These are phyloP conservation scores for Eumerus sabulonum DNA, from an alignment of 2,888 invertebrate genomes.

Conservation along the genomic window DNA sequence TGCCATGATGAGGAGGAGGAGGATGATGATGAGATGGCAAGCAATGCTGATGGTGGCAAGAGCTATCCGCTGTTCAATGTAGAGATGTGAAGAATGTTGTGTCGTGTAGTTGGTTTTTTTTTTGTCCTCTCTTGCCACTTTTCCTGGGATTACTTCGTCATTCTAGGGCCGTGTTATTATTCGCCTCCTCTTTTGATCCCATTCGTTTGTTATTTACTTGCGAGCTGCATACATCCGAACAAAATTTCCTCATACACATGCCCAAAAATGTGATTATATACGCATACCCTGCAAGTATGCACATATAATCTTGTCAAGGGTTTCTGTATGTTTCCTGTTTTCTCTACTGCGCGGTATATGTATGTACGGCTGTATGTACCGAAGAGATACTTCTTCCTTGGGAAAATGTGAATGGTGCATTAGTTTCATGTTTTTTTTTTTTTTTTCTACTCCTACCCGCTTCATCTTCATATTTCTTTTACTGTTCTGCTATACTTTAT, in stretches of 20 bases:
- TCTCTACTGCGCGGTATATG: slow-evolving; percentile 51
- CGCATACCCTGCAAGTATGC: slow-evolving; percentile 28
- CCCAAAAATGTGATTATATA: slow-evolving; percentile 3
- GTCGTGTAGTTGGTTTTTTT: slow-evolving; percentile 42
- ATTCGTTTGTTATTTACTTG: slow-evolving; percentile 26
- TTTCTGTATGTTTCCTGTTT: slow-evolving; percentile 64
- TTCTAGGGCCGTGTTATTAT: slow-evolving; percentile 16
- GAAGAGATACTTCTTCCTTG: slow-evolving; percentile 61
- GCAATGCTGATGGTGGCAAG: slow-evolving; percentile 40
- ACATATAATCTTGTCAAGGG: slow-evolving; percentile 66
- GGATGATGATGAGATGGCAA: slow-evolving; percentile 38
- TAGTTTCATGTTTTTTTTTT: slow-evolving; percentile 53
- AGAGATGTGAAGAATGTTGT: slow-evolving; percentile 53
- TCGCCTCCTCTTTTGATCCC: slow-evolving; percentile 34
- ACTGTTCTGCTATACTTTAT: slow-evolving; percentile 26
- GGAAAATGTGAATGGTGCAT: slow-evolving; percentile 69
- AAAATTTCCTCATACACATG: slow-evolving; percentile 7
- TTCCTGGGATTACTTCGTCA: slow-evolving; percentile 54
- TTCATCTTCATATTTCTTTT: slow-evolving; percentile 18
- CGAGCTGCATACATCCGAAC: not conserved
- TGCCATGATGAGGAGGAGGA: slow-evolving; percentile 55
- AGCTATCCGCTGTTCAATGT: not conserved
- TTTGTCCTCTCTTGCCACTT: slow-evolving; percentile 22
- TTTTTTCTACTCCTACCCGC: slow-evolving; percentile 34
- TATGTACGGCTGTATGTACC: too few relatives aligned